phyloP scores from a whole-genome alignment of 2,113 vertebrate genomes.

The Odobenus rosmarus region DNA sequence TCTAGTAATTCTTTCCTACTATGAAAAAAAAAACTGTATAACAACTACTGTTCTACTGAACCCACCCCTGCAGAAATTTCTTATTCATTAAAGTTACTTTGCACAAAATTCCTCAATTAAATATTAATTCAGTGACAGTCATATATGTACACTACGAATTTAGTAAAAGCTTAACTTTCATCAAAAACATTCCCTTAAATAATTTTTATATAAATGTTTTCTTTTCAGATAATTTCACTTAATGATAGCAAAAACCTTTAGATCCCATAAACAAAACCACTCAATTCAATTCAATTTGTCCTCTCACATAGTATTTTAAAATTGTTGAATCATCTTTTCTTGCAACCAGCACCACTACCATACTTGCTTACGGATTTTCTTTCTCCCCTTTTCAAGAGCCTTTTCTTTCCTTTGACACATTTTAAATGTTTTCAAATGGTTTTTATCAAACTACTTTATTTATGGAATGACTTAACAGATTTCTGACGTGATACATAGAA shows the following conservation, averaged over 20 bases:
- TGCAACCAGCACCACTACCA: background rate
- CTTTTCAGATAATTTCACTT: slow-evolving; percentile 33
- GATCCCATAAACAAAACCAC: background rate
- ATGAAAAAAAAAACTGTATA: background rate
- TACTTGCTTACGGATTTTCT: background rate
- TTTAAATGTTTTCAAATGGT: background rate
- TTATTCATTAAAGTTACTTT: background rate
- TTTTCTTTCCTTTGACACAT: background rate
- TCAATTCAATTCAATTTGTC: background rate
- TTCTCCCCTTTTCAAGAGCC: background rate
- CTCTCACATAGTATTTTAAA: background rate
- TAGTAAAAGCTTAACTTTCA: slow-evolving; percentile 38
- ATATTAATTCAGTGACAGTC: background rate
- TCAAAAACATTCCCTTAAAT: slow-evolving; percentile 15
- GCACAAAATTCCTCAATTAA: slow-evolving; percentile 25
- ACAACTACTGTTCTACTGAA: background rate
- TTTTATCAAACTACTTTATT: slow-evolving; percentile 33
- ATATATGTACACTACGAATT: background rate
- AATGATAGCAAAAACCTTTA: background rate
- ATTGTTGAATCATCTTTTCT: background rate
- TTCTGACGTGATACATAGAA: background rate
- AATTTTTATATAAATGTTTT: slow-evolving; percentile 7
- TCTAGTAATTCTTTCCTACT: background rate
- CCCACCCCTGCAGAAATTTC: background rate
- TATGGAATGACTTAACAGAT: background rate